phyloP scores from a whole-genome alignment of 2,888 invertebrate genomes.

The Crepidodera aurea region DNA sequence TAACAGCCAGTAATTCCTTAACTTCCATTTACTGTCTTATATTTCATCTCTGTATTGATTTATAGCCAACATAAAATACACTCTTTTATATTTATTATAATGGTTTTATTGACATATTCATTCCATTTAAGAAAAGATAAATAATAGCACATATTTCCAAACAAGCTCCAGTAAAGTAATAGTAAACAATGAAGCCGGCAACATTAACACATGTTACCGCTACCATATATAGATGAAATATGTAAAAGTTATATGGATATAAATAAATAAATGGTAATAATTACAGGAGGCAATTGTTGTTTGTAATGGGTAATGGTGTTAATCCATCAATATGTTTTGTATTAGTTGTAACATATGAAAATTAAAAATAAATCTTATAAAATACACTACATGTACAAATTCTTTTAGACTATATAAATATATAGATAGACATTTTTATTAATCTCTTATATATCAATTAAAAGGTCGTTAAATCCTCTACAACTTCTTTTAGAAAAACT shows the following conservation, averaged over 20 bases:
- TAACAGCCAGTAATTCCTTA: neutral
- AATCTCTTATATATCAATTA: too few species aligned
- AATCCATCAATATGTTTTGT: too few species aligned
- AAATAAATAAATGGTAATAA: neutral
- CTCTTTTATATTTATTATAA: neutral
- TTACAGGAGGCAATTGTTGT: neutral
- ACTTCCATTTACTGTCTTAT: neutral
- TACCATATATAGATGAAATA: conserved; percentile 7
- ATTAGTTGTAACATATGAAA: too few species aligned
- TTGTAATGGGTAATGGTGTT: too few species aligned
- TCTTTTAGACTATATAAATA: too few species aligned
- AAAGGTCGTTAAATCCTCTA: too few species aligned
- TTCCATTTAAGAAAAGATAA: neutral
- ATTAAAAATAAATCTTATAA: too few species aligned
- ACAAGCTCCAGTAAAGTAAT: neutral
- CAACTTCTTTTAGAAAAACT: too few species aligned
- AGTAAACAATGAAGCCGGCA: neutral
- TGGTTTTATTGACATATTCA: neutral
- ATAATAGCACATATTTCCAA: conserved; percentile 1
- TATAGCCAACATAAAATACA: neutral
- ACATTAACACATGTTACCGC: neutral
- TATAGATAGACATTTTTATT: too few species aligned
- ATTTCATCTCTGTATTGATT: neutral
- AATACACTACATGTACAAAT: too few species aligned
- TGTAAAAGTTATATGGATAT: neutral